Conservation (phyloP, 2,113 vertebrate genomes). For the Theristicus caerulescens region DNA sequence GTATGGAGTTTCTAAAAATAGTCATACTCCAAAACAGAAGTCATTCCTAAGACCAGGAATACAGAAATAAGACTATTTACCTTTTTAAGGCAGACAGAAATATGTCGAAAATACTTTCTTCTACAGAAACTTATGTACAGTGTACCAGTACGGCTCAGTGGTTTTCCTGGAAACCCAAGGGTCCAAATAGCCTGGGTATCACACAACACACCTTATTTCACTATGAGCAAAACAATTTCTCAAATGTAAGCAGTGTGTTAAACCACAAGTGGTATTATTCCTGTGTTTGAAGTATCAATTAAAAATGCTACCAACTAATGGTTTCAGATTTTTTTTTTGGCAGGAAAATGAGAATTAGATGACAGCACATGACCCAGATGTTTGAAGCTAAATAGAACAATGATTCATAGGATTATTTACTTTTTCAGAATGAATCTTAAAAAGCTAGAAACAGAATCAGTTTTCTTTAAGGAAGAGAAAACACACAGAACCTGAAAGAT, state of each 20-base stretch:
- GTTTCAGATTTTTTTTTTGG: background rate
- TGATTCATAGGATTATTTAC: background rate
- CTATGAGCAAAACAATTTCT: background rate
- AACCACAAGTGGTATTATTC: background rate
- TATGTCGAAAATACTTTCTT: background rate
- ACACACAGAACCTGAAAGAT: background rate
- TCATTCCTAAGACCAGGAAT: background rate
- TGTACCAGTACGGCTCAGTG: background rate
- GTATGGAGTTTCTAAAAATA: background rate
- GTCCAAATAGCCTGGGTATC: background rate
- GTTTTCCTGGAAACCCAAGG: background rate
- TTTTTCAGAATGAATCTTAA: background rate
- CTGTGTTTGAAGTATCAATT: background rate
- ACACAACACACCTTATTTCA: background rate
- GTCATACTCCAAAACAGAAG: background rate
- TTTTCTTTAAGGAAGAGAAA: background rate
- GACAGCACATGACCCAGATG: background rate
- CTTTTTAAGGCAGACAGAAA: background rate
- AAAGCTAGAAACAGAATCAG: background rate
- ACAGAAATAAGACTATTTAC: background rate
- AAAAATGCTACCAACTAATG: background rate
- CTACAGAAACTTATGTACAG: background rate
- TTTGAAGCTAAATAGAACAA: background rate
- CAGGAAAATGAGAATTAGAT: background rate
- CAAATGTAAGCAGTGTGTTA: background rate